Evolutionary conservation across 2,797 vertebrate genomes (phyloP).

Genomic region (Propithecus perrieri): DNA sequence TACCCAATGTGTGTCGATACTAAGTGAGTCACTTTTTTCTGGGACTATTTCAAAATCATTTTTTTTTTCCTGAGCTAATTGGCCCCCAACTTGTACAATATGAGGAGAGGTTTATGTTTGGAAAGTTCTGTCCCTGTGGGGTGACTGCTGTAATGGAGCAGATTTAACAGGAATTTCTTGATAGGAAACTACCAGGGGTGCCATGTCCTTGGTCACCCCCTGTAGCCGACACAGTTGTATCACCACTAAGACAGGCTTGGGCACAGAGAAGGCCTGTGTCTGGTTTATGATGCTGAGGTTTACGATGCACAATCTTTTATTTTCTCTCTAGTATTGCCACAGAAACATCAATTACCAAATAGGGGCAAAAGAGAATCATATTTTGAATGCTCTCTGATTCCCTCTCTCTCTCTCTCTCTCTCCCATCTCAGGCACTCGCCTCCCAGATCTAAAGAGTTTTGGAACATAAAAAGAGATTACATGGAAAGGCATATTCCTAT

Average conservation of each 20-base stretch:
- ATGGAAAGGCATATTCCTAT: slow-evolving; percentile 35
- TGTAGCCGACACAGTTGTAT: neutral
- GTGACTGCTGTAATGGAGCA: neutral
- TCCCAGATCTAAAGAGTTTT: slow-evolving; percentile 41
- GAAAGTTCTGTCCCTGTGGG: neutral
- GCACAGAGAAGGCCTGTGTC: slow-evolving; percentile 74
- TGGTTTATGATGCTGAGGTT: slow-evolving; percentile 82
- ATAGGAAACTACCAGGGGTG: neutral
- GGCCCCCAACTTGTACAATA: neutral
- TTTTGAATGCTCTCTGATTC: neutral
- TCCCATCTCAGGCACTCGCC: neutral
- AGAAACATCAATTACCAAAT: slow-evolving; percentile 58
- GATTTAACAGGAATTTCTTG: neutral
- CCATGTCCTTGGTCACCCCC: neutral
- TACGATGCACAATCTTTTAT: slow-evolving; percentile 55
- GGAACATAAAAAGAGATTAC: slow-evolving; percentile 50
- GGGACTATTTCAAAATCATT: neutral
- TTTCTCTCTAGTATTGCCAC: slow-evolving; percentile 59
- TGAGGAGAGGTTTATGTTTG: neutral
- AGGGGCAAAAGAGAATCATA: slow-evolving; percentile 46
- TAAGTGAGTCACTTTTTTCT: neutral
- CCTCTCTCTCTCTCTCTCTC: neutral
- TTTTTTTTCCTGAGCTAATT: neutral
- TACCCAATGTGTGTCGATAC: neutral
- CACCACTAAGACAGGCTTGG: slow-evolving; percentile 61